A percentile compares a stretch with the other conserved stretches of the same genome.
phyloP scores from a whole-genome alignment of 1,140 invertebrate species.

The Wasmannia auropunctata region DNA sequence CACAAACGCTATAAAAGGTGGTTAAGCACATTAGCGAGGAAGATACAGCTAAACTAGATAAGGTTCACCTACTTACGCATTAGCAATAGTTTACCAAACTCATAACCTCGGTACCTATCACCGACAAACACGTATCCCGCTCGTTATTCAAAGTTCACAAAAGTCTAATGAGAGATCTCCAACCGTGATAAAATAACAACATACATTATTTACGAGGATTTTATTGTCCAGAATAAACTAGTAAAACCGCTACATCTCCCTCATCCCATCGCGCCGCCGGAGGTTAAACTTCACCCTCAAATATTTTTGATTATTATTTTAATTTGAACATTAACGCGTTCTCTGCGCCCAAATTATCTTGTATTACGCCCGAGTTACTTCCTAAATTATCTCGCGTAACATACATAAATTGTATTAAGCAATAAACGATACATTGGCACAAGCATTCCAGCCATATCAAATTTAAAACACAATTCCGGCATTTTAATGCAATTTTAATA shows the following conservation, averaged over 20 bases:
- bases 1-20: too few relatives aligned
- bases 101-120: not conserved
- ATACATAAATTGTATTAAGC: conserved; percentile 37
- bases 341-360: conserved; percentile 42
- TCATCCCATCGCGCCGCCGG: not conserved
- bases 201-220: conserved; percentile 21
- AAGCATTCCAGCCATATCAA: conserved; percentile 21
- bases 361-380: conserved; percentile 49
- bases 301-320: conserved; percentile 59
- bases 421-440: conserved; percentile 44
- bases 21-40: not conserved
- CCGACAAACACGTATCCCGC: not conserved
- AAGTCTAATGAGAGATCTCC: conserved; percentile 42
- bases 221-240: conserved; percentile 27
- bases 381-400: conserved; percentile 39
- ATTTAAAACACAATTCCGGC: conserved; percentile 16
- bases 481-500: conserved; percentile 39
- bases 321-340: conserved; percentile 38
- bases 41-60: not conserved
- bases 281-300: conserved; percentile 24
- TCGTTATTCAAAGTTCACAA: conserved; percentile 40
- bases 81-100: conserved; percentile 7
- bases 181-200: conserved; percentile 35
- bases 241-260: not conserved
- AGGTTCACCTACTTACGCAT: not conserved